Percentiles rank a stretch among this genome's conserved stretches.
Evolutionary conservation across 2,113 vertebrate genomes (phyloP).

Genomic region (Campylorhamphus procurvoides): DNA sequence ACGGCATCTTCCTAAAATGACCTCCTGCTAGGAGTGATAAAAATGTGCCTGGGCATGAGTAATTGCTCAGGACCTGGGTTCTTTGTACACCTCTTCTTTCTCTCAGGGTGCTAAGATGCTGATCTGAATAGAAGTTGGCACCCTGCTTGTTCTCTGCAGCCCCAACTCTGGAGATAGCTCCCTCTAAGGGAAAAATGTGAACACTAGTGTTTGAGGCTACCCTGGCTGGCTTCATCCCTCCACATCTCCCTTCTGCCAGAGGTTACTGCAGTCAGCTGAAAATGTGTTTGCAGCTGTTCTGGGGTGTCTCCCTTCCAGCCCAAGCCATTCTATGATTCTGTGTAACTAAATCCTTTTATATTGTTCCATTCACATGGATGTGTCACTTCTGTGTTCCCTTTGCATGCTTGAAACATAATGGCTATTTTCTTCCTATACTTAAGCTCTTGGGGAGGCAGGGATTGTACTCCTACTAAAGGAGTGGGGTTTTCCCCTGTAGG

Average conservation of each 20-base stretch:
- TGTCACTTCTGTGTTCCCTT: not conserved
- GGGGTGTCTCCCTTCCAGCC: not conserved
- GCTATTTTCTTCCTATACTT: not conserved
- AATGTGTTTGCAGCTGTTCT: not conserved
- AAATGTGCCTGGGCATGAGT: not conserved
- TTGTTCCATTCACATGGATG: not conserved
- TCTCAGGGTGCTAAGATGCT: not conserved
- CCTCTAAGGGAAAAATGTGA: not conserved
- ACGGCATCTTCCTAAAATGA: not conserved
- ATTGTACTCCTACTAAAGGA: not conserved
- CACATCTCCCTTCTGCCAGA: not conserved
- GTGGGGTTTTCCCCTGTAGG: not conserved
- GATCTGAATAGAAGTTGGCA: not conserved
- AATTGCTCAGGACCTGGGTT: not conserved
- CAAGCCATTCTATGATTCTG: not conserved
- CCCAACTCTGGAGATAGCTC: not conserved
- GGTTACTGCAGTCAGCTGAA: not conserved
- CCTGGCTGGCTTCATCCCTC: not conserved
- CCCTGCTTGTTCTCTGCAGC: rapidly evolving
- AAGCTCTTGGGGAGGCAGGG: not conserved
- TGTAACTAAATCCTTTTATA: not conserved
- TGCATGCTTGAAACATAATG: not conserved
- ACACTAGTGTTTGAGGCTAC: not conserved
- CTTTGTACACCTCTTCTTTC: not conserved
- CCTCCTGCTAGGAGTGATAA: not conserved